Evolutionary conservation across 2,797 vertebrate genomes (phyloP).

Genomic region (Tachyglossus aculeatus): DNA sequence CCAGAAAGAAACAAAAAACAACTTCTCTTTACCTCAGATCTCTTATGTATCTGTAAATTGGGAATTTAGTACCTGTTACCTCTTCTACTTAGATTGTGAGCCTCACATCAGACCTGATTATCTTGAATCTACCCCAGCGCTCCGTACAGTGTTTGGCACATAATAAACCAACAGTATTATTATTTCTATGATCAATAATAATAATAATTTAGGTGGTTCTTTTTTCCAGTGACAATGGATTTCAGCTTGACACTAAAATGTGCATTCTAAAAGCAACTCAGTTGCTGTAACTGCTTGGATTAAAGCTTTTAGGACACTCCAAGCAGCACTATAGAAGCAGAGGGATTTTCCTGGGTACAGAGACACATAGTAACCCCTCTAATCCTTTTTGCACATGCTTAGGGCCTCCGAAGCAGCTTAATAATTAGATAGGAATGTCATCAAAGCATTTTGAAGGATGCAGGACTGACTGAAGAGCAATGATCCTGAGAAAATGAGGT

Average conservation of each 20-base stretch:
- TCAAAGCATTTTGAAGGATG: slow-evolving; percentile 78
- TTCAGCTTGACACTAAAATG: slow-evolving; percentile 58
- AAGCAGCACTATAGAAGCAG: slow-evolving; percentile 55
- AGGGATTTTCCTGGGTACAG: slow-evolving; percentile 70
- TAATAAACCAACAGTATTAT: too few species aligned
- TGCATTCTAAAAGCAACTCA: slow-evolving; percentile 61
- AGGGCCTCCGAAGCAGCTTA: slow-evolving; percentile 76
- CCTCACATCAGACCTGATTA: too few species aligned
- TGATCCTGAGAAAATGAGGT: too few species aligned
- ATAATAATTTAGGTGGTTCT: too few species aligned
- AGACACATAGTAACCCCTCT: slow-evolving; percentile 75
- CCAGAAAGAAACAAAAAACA: too few species aligned
- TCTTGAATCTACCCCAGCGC: too few species aligned
- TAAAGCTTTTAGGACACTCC: slow-evolving; percentile 69
- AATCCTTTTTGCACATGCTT: slow-evolving; percentile 78
- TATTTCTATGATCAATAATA: too few species aligned
- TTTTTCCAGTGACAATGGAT: slow-evolving; percentile 48
- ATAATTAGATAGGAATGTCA: slow-evolving; percentile 77
- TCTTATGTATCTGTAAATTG: too few species aligned
- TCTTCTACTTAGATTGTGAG: too few species aligned
- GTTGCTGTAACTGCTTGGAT: slow-evolving; percentile 61
- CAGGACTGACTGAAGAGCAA: slow-evolving; percentile 54
- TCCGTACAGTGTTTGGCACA: too few species aligned
- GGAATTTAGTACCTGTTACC: too few species aligned
- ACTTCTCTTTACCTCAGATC: too few species aligned